A percentile compares a stretch with the other conserved stretches of the same genome.
phyloP scores from a whole-genome alignment of 2,888 invertebrate genomes.

The Chirona hameri region DNA sequence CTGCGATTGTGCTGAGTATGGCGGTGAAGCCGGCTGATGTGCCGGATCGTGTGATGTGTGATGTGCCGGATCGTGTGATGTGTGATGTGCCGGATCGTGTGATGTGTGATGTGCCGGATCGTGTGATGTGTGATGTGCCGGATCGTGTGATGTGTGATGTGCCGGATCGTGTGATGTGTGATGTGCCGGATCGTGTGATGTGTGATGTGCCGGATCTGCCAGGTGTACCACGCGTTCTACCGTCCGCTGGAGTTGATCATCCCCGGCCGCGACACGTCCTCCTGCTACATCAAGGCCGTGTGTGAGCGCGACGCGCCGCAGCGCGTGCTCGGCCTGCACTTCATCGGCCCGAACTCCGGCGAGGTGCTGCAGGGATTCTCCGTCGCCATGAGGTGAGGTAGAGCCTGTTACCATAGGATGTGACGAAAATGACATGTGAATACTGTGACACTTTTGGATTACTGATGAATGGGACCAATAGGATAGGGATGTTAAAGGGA shows the following conservation, averaged over 20 bases:
- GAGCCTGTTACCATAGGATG: too few species aligned
- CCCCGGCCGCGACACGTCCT: slow-evolving; percentile 51
- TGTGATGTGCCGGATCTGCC: background rate
- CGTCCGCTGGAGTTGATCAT: slow-evolving; percentile 57
- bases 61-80: background rate
- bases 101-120: background rate
- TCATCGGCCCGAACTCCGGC: slow-evolving; percentile 58
- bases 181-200: background rate
- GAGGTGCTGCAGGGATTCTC: slow-evolving; percentile 61
- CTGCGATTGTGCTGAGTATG: too few species aligned
- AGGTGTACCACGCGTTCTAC: slow-evolving; percentile 55
- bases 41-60: background rate
- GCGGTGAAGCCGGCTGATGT: too few species aligned
- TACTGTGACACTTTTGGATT: too few species aligned
- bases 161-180: background rate
- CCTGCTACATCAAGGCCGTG: slow-evolving; percentile 57
- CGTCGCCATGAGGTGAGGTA: slow-evolving; percentile 53
- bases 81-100: background rate
- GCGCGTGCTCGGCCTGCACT: slow-evolving; percentile 45
- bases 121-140: too few species aligned
- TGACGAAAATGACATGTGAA: too few species aligned
- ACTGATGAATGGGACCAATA: too few species aligned
- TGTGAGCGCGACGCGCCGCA: slow-evolving; percentile 43
- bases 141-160: too few species aligned
- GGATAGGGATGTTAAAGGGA: too few species aligned